Base-by-base conservation (phyloP, 2,113 vertebrate species). In the Phylloscopus trochilus region DNA sequence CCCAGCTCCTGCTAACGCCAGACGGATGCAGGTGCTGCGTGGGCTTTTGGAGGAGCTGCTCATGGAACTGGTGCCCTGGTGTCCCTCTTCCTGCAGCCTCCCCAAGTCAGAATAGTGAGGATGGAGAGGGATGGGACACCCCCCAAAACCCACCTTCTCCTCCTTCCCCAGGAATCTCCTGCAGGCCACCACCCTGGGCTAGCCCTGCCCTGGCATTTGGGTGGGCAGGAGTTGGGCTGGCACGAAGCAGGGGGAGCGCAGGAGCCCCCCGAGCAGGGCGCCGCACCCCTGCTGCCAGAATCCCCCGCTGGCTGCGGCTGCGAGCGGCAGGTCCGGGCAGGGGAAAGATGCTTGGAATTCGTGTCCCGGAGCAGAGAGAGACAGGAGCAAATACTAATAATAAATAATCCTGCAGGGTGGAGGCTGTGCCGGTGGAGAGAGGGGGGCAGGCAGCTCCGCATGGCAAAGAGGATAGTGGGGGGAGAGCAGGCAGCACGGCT, bases 301-400 rank as follows among this genome's bases (percentile, higher is more conserved):
- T 96, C 96, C 95, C 97, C 95, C 93, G 96, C 88, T 98, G 98
- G 98, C 98, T 97, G 96, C 92, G 90, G 92, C 96, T 98, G 96
- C 62, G 4, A 96, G 76, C 79, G 97, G 97, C 98, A 98, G 98
- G 98, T 97, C 98, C 52, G 90, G 98, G 97, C 98, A 98, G 94
- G 97, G 97, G 97, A 97, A 98, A 97, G 98, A 98, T 98, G 98
- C 97, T 98, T 98, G 98, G 98, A 99, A 98, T 98, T 98, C 63
- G 95, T 98, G 98, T 98, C 98, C 98, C 19, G 94, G 86, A 98
- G 98, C 96, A 96, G 90, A 92, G 87, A 93, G 92, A 97, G 95
- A 96, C 93, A 95, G 97, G 97, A 97, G 98, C 98, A 98, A 97
- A 98, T 96, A 94, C 96, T 95, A 95, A 55, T 92, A 95, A 95